phyloP scores from a whole-genome alignment of 1,140 invertebrate genomes.

The Plutomurus gul region DNA sequence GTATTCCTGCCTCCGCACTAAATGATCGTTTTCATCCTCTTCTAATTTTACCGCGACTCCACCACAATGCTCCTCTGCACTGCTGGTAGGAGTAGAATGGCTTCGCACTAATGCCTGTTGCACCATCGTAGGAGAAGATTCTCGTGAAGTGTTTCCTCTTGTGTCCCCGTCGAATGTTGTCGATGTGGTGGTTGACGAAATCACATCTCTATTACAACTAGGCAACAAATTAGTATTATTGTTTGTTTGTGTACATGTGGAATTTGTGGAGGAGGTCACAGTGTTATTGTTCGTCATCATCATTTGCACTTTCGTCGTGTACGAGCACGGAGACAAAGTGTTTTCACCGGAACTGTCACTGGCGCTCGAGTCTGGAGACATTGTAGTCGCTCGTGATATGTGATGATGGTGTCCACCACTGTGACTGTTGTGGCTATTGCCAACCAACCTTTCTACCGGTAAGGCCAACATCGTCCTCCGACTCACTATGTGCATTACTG shows the following conservation, averaged over 20 bases:
- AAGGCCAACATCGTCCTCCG: conserved; percentile 51
- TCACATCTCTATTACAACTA: neutral
- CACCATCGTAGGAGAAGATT: neutral
- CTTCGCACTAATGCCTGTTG: neutral
- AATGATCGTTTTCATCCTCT: neutral
- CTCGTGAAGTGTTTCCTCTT: neutral
- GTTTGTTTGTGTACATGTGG: conserved; percentile 17
- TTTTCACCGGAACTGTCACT: conserved; percentile 47
- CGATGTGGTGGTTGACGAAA: conserved; percentile 10
- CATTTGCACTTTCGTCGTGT: neutral
- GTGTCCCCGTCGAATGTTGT: neutral
- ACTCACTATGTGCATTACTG: conserved; percentile 45
- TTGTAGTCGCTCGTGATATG: conserved; percentile 27
- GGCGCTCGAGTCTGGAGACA: conserved; percentile 50
- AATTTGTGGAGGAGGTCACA: conserved; percentile 21
- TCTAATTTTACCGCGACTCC: neutral
- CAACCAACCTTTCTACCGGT: conserved; percentile 50
- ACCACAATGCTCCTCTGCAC: neutral
- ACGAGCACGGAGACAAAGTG: neutral
- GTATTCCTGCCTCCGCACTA: neutral
- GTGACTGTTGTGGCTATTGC: conserved; percentile 30
- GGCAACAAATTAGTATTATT: neutral
- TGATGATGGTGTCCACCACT: conserved; percentile 28
- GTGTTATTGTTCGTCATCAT: conserved; percentile 36
- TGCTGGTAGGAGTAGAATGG: neutral